Percentiles rank a stretch among this genome's conserved stretches.
Evolutionary conservation across 2,888 invertebrate genomes (phyloP).

Genomic region (Lycaena phlaeas): DNA sequence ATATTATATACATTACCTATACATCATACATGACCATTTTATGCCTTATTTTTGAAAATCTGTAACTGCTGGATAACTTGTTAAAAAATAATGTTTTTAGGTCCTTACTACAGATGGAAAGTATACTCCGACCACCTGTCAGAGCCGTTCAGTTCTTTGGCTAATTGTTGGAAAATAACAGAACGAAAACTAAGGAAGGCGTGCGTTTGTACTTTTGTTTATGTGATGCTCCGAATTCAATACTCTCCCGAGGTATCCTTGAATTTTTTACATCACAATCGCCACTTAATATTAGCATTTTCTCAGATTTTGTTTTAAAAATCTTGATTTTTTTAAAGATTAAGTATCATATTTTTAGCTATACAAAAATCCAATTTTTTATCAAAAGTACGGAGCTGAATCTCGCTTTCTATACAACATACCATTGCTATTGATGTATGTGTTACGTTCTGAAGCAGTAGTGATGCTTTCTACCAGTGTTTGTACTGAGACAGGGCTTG

Average conservation of each 20-base stretch:
- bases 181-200: slow-evolving; percentile 74
- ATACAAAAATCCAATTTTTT: slow-evolving; percentile 78
- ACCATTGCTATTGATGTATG: slow-evolving; percentile 82
- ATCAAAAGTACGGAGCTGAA: slow-evolving; percentile 71
- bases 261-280: no score
- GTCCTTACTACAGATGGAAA: slow-evolving; percentile 88
- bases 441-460: slow-evolving; percentile 82
- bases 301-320: not conserved
- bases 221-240: slow-evolving; percentile 63
- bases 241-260: slow-evolving; percentile 68
- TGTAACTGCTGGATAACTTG: no score
- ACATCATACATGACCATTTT: no score
- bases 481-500: slow-evolving; percentile 86
- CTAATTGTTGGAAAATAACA: slow-evolving; percentile 72
- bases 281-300: no score
- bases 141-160: slow-evolving; percentile 66
- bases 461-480: slow-evolving; percentile 86
- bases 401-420: slow-evolving; percentile 84
- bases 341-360: slow-evolving; percentile 79
- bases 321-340: no score
- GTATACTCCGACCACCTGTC: slow-evolving; percentile 80
- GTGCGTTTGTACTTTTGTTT: slow-evolving; percentile 69
- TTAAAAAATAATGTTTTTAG: slow-evolving; percentile 55
- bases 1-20: no score
- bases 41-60: no score